Base-by-base conservation (phyloP, 2,113 vertebrate genomes). In the Corvus cornix region DNA sequence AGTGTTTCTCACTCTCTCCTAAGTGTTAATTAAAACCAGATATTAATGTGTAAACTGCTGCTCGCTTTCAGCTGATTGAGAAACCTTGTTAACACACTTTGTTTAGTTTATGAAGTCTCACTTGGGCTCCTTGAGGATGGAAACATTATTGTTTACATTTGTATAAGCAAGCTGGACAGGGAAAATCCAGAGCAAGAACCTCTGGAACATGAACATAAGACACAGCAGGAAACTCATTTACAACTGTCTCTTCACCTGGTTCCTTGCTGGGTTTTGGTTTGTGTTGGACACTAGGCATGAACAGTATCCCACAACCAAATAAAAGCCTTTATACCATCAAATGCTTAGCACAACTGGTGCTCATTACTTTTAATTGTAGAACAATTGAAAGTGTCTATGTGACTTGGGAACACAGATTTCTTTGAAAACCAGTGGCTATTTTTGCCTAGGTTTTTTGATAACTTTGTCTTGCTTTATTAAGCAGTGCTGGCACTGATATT, bases 171-270 rank as follows among this genome's bases (percentile, higher is more conserved):
- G 49, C 37, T 82, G 84, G 87, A 81, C 49, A 87, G 46, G 75
- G 49, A 87, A 90, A 91, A 64, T 5, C 41, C 22, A 1, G 3
- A 84, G 48, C 15, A 56, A 68, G 56, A 55, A 52, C 66, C 43
- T 33, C 82, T 49, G 62, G 44, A 89, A 89, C 6, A 79, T 17
- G 73, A 91, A 89, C 51, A 19, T 13, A 49, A 77, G 69, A 48
- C 81, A 83, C 8, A 37, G 33, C 15, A 77, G 53, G 70, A 58
- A 93, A 73, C 31, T 67, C 13, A 30, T n/a, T 31, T 73, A 53
- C n/a, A 77, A 46, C 26, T 83, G 58, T 90, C 74, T 90, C 63
- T 91, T 95, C 91, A 92, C 62, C 85, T 91, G 88, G 62, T 46
- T 82, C 56, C 67, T 68, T 27, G 27, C 2, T 52, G 48, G 70